These are phyloP conservation scores for Pseudorectes ferrugineus DNA, from an alignment of 2,113 vertebrate species.

Conservation along the genomic window DNA sequence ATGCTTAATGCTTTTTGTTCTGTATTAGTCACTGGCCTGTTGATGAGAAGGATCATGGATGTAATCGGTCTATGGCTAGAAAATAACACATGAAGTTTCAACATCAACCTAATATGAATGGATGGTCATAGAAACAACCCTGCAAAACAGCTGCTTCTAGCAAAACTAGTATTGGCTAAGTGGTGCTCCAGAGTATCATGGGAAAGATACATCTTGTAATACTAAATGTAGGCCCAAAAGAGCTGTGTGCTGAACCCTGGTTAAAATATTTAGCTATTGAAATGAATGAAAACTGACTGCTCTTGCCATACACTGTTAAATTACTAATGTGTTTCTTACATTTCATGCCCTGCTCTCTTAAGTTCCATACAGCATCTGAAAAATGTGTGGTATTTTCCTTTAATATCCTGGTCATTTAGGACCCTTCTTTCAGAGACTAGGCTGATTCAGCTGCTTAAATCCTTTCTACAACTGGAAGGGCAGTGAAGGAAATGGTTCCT, in stretches of 20 bases:
- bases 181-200: neutral
- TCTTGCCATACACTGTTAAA: neutral
- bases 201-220: neutral
- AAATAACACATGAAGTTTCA: neutral
- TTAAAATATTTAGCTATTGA: neutral
- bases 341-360: neutral
- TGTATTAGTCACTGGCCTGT: neutral
- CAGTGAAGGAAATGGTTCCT: accelerated
- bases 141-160: neutral
- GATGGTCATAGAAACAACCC: neutral
- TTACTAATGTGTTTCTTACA: neutral
- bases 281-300: neutral
- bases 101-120: accelerated
- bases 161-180: neutral
- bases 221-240: neutral
- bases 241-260: neutral
- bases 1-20: neutral
- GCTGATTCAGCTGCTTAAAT: neutral
- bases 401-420: neutral
- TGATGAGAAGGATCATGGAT: neutral
- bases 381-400: neutral
- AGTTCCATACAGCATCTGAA: neutral
- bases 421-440: neutral
- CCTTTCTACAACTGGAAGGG: neutral
- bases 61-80: neutral